Evolutionary conservation across 2,113 vertebrate genomes (phyloP).

Genomic region (Scolopax mira): DNA sequence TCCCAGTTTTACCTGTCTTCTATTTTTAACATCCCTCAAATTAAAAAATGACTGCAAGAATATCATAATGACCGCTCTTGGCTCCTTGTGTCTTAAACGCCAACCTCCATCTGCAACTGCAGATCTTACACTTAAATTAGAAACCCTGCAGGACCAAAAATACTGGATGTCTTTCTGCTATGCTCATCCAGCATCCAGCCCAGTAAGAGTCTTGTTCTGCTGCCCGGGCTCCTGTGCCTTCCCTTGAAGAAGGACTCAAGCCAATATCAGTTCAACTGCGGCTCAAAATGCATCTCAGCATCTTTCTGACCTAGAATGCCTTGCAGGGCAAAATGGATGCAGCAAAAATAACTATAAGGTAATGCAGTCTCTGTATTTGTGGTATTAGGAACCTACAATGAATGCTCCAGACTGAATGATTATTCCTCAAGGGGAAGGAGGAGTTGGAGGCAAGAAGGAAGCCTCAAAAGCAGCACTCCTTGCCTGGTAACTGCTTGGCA

Average conservation of each 20-base stretch:
- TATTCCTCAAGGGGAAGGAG: background rate
- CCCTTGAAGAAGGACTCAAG: background rate
- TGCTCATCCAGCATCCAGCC: background rate
- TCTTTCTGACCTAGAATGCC: background rate
- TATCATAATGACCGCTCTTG: accelerated
- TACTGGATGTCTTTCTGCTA: background rate
- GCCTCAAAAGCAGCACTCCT: background rate
- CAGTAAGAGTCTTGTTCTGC: background rate
- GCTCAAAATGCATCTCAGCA: background rate
- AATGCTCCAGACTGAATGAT: background rate
- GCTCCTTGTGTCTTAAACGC: background rate
- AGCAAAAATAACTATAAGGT: background rate
- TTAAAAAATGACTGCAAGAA: background rate
- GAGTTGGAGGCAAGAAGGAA: background rate
- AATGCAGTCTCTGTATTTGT: background rate
- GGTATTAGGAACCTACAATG: background rate
- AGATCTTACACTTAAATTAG: background rate
- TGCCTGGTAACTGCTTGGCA: background rate
- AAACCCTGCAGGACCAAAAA: background rate
- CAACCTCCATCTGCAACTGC: background rate
- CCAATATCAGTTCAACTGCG: accelerated
- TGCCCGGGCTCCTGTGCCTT: background rate
- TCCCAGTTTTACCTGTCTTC: background rate
- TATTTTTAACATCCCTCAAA: background rate
- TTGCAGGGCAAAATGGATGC: background rate